phyloP scores from a whole-genome alignment of 1,140 invertebrate species.

The Nilaparvata lugens region DNA sequence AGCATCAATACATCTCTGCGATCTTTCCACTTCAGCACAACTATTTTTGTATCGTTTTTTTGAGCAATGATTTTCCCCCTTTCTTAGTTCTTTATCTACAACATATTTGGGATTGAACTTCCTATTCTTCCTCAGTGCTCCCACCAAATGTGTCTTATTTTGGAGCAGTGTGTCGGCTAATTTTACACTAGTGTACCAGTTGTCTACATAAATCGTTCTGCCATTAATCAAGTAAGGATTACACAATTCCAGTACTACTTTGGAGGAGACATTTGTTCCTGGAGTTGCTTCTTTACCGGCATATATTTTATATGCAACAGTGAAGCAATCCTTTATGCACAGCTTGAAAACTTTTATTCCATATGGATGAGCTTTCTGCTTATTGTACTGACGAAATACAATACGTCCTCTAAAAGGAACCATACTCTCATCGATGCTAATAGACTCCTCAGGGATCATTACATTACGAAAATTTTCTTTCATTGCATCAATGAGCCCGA shows the following conservation, averaged over 20 bases:
- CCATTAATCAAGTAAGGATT: slow-evolving; percentile 26
- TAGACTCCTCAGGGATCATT: slow-evolving; percentile 21
- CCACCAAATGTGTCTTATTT: slow-evolving; percentile 11
- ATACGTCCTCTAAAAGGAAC: slow-evolving; percentile 31
- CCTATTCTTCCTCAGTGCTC: slow-evolving; percentile 10
- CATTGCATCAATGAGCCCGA: slow-evolving; percentile 18
- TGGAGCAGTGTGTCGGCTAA: slow-evolving; percentile 26
- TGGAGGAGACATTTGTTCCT: slow-evolving; percentile 18
- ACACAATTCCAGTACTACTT: slow-evolving; percentile 23
- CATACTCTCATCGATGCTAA: slow-evolving; percentile 31
- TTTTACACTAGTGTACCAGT: slow-evolving; percentile 35
- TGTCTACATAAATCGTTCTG: slow-evolving; percentile 27
- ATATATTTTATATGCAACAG: slow-evolving; percentile 31
- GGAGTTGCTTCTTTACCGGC: slow-evolving; percentile 24
- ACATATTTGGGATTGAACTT: slow-evolving; percentile 12
- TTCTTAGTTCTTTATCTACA: slow-evolving; percentile 7
- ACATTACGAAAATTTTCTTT: slow-evolving; percentile 22
- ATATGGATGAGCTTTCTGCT: slow-evolving; percentile 30
- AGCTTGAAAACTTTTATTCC: slow-evolving; percentile 34
- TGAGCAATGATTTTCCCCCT: slow-evolving; percentile 11
- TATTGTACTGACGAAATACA: slow-evolving; percentile 28
- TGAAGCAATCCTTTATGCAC: slow-evolving; percentile 28
- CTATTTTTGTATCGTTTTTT: slow-evolving; percentile 13
- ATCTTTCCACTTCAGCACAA: slow-evolving; percentile 28
- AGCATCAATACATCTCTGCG: slow-evolving; percentile 25